Base-by-base conservation (phyloP, 2,888 invertebrate genomes). In the Caenorhabditis macrosperma region DNA sequence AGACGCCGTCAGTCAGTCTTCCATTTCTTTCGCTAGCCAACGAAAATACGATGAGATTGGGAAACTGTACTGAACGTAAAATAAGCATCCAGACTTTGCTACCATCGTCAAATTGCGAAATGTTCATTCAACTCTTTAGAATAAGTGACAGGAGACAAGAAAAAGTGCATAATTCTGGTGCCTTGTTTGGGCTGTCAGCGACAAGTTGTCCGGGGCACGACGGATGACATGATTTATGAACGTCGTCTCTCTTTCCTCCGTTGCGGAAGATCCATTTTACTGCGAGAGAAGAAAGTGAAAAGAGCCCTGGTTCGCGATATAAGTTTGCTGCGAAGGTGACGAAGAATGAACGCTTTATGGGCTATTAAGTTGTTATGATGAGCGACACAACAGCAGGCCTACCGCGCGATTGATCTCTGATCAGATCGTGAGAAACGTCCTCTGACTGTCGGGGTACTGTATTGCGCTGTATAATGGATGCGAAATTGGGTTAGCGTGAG, bases 381-480 rank as follows among this genome's bases (percentile, higher is more conserved):
- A 1, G 20, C 15, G 24, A 57, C 24, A 33, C 24, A 38, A 33
- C 10, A 17, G 48, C 17, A 48, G 22, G 38, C 33, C 26, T 50
- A 68, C 17, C 17, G 17, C 22, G 12, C 52, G 41, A 10, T 30
- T 52, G 69, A 15, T 69, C 44, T 60, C 52, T 69, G 69, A 69
- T 69, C 69, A 54, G 60, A 60, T 69, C 69, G 60, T 69, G 69
- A 38, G 69, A 69, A 69, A 7, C 12, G 24, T 6, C 20, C 26
- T 24, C 15, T 17, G n/a, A 15, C 10, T 17, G 41, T 38, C 26
- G 15, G 28, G 26, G 9, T 60, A 69, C 69, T 52, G 60, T 69
- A 69, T 50, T 20, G 35, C 50, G 35, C 38, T 69, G 59, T 52
- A 33, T 52, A 50, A 60, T 69, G 50, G 55, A 60, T 60, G 28